A percentile compares a stretch with the other conserved stretches of the same genome.
Conservation (phyloP, 2,888 invertebrate genomes). For the Pecten maximus region DNA sequence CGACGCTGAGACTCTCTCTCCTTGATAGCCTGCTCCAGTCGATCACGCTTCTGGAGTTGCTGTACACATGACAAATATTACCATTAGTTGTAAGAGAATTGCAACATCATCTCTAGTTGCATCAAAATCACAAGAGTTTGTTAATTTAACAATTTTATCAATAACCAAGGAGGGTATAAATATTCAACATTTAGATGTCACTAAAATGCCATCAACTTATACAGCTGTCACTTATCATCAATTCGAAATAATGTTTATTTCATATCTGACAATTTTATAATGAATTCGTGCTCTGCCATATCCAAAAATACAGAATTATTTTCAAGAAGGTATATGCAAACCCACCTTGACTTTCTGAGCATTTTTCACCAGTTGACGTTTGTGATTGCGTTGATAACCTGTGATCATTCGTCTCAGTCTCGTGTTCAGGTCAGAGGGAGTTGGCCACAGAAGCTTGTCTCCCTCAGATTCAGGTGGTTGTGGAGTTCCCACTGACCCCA, state of each 20-base stretch:
- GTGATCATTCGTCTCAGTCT: constrained; percentile 95
- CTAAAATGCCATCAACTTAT: too few species aligned
- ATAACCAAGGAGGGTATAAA: too few species aligned
- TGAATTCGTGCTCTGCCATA: too few species aligned
- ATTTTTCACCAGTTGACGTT: constrained; percentile 87
- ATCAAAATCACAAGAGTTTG: too few species aligned
- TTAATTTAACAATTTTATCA: too few species aligned
- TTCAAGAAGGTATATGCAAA: background rate
- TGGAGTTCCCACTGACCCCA: background rate
- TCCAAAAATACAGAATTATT: too few species aligned
- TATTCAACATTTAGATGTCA: too few species aligned
- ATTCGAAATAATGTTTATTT: too few species aligned
- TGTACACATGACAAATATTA: constrained; percentile 54
- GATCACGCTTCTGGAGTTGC: constrained; percentile 88
- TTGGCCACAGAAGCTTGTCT: constrained; percentile 81
- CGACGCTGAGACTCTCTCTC: constrained; percentile 89
- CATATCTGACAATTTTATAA: too few species aligned
- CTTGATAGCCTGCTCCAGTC: constrained; percentile 94
- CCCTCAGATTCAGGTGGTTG: constrained; percentile 56
- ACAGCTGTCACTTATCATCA: too few species aligned
- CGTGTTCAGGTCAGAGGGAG: constrained; percentile 93
- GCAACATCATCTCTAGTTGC: too few species aligned
- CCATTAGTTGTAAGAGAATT: too few species aligned
- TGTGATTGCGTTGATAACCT: constrained; percentile 96
- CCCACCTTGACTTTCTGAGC: constrained; percentile 85